Evolutionary conservation across 2,797 vertebrate genomes (phyloP), one percentile per base, ranked within the genome.

Genomic region (Phrynocephalus forsythii): DNA sequence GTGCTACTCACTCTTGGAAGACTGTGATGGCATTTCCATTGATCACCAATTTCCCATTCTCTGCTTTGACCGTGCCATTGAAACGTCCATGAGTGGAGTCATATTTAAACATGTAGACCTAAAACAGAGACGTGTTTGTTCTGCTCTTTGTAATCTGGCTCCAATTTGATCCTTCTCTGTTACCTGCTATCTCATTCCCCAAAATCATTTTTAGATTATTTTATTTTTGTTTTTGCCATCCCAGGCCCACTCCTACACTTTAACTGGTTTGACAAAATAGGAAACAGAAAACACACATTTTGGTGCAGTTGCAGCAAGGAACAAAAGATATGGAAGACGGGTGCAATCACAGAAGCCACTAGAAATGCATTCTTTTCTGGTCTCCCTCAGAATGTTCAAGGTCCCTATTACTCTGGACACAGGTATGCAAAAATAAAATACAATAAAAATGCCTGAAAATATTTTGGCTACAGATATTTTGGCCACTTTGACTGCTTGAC

Each of bases 91-190:
- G 99, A 91, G 99, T 99, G 79, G 98, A 99, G 92, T 99, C 99
- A 91, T 99, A 99, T 91, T 99, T 97, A 97, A 99, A 99, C 99
- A 99, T 99, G 96, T 99, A 99, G 89, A 98, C 98, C 99, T 99
- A 79, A 24, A 50, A 1, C 24, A 38, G 6, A 16, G 2, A 1
- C 3, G 50, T 16, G 0, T 50, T 2, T 0, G 28, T 48, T 71
- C 63, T 15, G 33, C 48, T 5, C 50, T 69, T 18, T 20, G 5
- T 13, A 16, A 3, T 1, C 15, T 3, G 18, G 30, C 15, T 76
- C 52, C 22, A 0, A 3, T 30, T 13, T n/a, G 22, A 50, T 9
- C 66, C 16, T 24, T 38, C 10, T n/a, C 0, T 2, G 11, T 71
- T 18, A 16, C 16, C 2, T 7, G 11, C 85, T 7, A 10, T n/a